phyloP scores from a whole-genome alignment of 2,797 vertebrate genomes.

The Chiroxiphia lanceolata region DNA sequence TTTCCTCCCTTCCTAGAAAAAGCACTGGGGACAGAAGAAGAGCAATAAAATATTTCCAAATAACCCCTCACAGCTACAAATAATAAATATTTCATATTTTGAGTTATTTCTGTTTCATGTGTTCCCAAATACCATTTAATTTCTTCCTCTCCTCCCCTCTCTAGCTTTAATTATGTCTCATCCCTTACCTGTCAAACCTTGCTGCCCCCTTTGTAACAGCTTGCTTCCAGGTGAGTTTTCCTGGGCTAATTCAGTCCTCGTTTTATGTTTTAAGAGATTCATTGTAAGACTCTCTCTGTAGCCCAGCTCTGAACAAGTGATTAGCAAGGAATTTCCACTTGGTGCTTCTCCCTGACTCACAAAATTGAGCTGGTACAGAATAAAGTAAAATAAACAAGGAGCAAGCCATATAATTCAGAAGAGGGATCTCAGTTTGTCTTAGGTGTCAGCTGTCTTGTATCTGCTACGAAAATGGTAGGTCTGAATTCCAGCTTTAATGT shows the following conservation, averaged over 20 bases:
- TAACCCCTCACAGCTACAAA: constrained; percentile 17
- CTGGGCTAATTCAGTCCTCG: not conserved
- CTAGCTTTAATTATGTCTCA: constrained; percentile 34
- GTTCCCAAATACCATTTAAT: constrained; percentile 58
- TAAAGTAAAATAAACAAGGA: constrained; percentile 1
- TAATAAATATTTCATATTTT: constrained; percentile 62
- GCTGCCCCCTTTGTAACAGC: not conserved
- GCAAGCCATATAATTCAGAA: not conserved
- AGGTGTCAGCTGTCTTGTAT: not conserved
- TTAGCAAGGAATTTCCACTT: not conserved
- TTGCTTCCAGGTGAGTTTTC: constrained; percentile 38
- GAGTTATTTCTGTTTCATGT: constrained; percentile 50
- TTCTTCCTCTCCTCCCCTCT: not conserved
- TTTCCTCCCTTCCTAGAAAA: constrained; percentile 8
- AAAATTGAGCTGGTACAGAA: not conserved
- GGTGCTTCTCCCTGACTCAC: not conserved
- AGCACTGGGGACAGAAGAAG: constrained; percentile 15
- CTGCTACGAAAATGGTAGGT: not conserved
- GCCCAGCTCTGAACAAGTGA: not conserved
- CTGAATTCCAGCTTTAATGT: not conserved
- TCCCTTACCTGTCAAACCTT: constrained; percentile 21
- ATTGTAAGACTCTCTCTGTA: not conserved
- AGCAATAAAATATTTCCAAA: constrained; percentile 48
- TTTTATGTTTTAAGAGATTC: not conserved
- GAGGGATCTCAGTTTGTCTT: not conserved